Conservation (phyloP, 2,888 invertebrate genomes). For the Hedya salicella region DNA sequence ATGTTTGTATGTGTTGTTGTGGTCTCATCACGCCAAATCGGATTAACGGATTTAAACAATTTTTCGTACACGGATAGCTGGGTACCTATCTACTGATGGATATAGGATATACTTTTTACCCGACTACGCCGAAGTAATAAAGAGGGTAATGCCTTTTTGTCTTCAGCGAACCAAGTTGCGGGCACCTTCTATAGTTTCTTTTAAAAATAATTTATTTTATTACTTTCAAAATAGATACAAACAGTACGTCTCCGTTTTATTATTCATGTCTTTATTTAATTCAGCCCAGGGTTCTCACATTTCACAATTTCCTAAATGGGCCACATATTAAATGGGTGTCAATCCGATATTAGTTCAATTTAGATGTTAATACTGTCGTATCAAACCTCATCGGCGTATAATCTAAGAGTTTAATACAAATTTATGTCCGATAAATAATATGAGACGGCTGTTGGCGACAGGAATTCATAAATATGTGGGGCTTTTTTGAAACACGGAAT, state of each 20-base stretch:
- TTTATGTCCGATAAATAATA: conserved; percentile 67
- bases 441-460: conserved; percentile 60
- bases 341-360: conserved; percentile 62
- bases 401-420: conserved; percentile 66
- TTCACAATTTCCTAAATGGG: conserved; percentile 50
- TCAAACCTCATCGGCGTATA: conserved; percentile 67
- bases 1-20: too few species aligned
- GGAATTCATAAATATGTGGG: conserved; percentile 50
- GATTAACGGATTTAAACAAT: too few species aligned
- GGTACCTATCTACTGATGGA: too few species aligned
- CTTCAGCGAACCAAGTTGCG: too few species aligned
- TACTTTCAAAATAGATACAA: neutral
- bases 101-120: too few species aligned
- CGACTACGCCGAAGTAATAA: too few species aligned
- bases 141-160: too few species aligned
- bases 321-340: conserved; percentile 56
- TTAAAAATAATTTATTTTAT: too few species aligned
- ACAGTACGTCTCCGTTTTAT: neutral
- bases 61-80: too few species aligned
- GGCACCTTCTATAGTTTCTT: too few species aligned
- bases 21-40: too few species aligned
- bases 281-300: conserved; percentile 1
- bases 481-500: conserved; percentile 2
- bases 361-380: conserved; percentile 70
- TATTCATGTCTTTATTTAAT: conserved; percentile 21